Percentiles rank a stretch among this genome's conserved stretches.
Evolutionary conservation across 1,140 invertebrate genomes (phyloP).

Genomic region (Brachionus sp.): DNA sequence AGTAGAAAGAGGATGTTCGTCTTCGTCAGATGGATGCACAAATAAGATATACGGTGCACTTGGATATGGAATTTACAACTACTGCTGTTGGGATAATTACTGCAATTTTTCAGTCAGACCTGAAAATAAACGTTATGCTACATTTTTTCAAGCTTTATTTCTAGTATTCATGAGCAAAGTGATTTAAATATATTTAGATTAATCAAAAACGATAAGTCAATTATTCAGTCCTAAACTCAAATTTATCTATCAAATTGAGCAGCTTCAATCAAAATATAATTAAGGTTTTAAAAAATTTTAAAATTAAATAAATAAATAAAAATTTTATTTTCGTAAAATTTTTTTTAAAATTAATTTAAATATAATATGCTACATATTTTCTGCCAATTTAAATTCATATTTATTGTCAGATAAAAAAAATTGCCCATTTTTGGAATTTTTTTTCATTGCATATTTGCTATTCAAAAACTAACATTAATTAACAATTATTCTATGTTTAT

Average conservation of each 20-base stretch:
- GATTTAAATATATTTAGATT: neutral
- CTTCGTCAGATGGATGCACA: neutral
- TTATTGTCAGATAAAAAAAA: neutral
- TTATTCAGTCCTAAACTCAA: too few relatives aligned
- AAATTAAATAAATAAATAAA: too few relatives aligned
- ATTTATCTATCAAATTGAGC: neutral
- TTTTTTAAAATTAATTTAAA: too few relatives aligned
- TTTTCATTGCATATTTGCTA: neutral
- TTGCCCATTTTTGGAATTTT: neutral
- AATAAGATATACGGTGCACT: conserved; percentile 28
- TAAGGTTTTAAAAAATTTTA: too few relatives aligned
- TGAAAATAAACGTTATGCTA: neutral
- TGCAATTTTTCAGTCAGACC: conserved; percentile 7
- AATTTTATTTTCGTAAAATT: too few relatives aligned
- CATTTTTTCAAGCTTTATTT: neutral
- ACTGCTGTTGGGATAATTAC: conserved; percentile 43
- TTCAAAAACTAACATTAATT: neutral
- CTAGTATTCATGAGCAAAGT: neutral
- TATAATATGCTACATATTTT: neutral
- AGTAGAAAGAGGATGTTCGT: conserved; percentile 31
- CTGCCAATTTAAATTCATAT: neutral
- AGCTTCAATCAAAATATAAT: too few relatives aligned
- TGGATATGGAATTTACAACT: conserved; percentile 40
- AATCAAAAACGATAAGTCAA: neutral
- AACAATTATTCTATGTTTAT: neutral